phyloP scores from a whole-genome alignment of 2,797 vertebrate species.

The Leptatherina wallacei region DNA sequence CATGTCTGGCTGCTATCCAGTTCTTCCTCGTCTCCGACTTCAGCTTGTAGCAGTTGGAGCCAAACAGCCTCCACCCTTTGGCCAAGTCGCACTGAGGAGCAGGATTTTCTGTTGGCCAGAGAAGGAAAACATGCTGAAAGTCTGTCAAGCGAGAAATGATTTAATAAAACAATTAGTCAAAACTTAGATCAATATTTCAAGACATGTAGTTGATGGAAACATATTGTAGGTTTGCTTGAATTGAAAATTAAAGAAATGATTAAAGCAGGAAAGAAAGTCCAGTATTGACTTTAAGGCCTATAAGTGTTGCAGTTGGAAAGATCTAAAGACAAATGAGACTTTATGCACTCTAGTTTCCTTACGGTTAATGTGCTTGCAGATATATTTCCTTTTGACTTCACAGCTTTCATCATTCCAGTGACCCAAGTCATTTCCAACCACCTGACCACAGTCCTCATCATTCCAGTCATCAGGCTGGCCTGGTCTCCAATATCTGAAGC shows the following conservation, averaged over 20 bases:
- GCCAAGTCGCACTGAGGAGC: slow-evolving; percentile 74
- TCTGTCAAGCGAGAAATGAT: not conserved
- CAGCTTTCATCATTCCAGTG: slow-evolving; percentile 84
- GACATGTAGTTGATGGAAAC: not conserved
- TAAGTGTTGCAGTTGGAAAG: not conserved
- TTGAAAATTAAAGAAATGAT: not conserved
- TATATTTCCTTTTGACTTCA: slow-evolving; percentile 63
- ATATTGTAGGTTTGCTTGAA: not conserved
- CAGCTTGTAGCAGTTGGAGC: slow-evolving; percentile 83
- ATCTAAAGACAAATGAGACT: not conserved
- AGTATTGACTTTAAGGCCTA: not conserved
- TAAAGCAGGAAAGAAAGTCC: not conserved
- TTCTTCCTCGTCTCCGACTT: slow-evolving; percentile 63
- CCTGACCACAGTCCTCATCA: slow-evolving; percentile 80
- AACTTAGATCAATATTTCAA: not conserved
- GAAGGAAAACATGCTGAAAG: not conserved
- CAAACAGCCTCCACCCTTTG: slow-evolving; percentile 70
- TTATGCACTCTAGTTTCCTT: slow-evolving; percentile 8
- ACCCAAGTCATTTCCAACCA: slow-evolving; percentile 61
- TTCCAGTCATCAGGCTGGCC: slow-evolving; percentile 82
- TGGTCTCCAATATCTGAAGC: slow-evolving; percentile 73
- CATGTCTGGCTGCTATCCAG: slow-evolving; percentile 77
- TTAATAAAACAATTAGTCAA: not conserved
- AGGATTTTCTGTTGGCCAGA: slow-evolving; percentile 72
- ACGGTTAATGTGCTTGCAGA: slow-evolving; percentile 83